Percentiles rank a stretch among this genome's conserved stretches.
Evolutionary conservation across 2,797 vertebrate genomes (phyloP).

Genomic region (Onychomys torridus): DNA sequence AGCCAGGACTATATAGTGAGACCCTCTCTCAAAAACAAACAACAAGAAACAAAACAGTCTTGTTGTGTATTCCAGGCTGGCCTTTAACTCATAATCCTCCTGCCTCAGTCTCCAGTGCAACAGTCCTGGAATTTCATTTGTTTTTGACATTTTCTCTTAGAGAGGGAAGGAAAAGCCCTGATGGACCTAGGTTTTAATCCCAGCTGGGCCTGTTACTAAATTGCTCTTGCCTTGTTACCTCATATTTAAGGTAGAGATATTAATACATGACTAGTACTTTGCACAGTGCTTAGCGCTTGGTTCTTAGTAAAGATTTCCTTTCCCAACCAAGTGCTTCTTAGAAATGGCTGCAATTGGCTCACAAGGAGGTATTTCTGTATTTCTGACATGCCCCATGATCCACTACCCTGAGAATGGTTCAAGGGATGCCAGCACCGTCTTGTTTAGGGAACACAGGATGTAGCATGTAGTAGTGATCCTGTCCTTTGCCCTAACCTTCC

Average conservation of each 20-base stretch:
- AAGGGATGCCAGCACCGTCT: background rate
- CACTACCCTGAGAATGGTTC: background rate
- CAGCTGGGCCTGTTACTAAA: background rate
- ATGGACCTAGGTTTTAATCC: slow-evolving; percentile 21
- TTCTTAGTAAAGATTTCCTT: background rate
- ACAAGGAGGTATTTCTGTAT: background rate
- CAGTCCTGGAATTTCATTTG: background rate
- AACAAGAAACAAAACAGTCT: background rate
- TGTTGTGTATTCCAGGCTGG: background rate
- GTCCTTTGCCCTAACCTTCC: slow-evolving; percentile 35
- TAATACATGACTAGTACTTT: background rate
- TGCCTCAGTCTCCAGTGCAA: background rate
- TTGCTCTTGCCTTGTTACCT: slow-evolving; percentile 8
- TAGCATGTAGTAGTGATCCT: slow-evolving; percentile 13
- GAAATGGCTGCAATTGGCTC: background rate
- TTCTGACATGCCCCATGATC: background rate
- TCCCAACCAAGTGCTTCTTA: background rate
- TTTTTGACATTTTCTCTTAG: slow-evolving; percentile 1
- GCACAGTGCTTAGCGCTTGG: background rate
- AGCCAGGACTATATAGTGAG: background rate
- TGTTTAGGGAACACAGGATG: background rate
- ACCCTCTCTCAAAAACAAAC: background rate
- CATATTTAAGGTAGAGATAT: slow-evolving; percentile 48
- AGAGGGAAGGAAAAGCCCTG: no score
- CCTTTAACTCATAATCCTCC: background rate